Conservation (phyloP, 2,888 invertebrate species). For the Sturmia bella region DNA sequence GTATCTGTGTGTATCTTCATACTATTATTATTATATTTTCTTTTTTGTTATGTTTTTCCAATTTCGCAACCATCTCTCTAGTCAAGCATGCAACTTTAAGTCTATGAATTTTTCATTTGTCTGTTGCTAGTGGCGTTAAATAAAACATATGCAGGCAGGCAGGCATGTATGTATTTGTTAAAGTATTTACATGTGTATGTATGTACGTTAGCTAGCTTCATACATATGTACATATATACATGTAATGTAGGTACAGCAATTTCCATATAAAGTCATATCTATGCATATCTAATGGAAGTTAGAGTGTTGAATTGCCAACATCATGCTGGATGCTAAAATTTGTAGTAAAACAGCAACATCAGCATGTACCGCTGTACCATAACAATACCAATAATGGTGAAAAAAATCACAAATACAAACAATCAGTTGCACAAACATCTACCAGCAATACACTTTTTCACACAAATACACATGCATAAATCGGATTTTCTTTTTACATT, state of each 20-base stretch:
- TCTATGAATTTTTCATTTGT: slow-evolving; percentile 72
- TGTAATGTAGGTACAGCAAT: neutral
- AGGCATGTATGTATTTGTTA: slow-evolving; percentile 1
- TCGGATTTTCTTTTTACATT: slow-evolving; percentile 45
- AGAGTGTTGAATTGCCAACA: slow-evolving; percentile 56
- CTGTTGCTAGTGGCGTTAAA: slow-evolving; percentile 77
- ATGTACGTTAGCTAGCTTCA: neutral
- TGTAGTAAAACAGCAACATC: slow-evolving; percentile 37
- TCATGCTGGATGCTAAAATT: slow-evolving; percentile 41
- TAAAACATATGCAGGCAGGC: slow-evolving; percentile 62
- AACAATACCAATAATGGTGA: slow-evolving; percentile 32
- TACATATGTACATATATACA: slow-evolving; percentile 7
- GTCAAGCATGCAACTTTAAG: slow-evolving; percentile 71
- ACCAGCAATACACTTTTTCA: slow-evolving; percentile 34
- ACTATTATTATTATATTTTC: neutral
- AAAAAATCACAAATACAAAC: slow-evolving; percentile 5
- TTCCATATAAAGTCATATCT: slow-evolving; percentile 41
- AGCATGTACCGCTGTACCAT: slow-evolving; percentile 11
- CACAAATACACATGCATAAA: slow-evolving; percentile 26
- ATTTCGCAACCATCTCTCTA: slow-evolving; percentile 58
- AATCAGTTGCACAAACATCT: slow-evolving; percentile 3
- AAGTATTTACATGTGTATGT: slow-evolving; percentile 6
- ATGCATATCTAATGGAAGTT: slow-evolving; percentile 53
- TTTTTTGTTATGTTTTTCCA: neutral
- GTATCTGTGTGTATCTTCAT: neutral